Evolutionary conservation across 2,797 vertebrate genomes (phyloP).

Genomic region (Mycteria americana): DNA sequence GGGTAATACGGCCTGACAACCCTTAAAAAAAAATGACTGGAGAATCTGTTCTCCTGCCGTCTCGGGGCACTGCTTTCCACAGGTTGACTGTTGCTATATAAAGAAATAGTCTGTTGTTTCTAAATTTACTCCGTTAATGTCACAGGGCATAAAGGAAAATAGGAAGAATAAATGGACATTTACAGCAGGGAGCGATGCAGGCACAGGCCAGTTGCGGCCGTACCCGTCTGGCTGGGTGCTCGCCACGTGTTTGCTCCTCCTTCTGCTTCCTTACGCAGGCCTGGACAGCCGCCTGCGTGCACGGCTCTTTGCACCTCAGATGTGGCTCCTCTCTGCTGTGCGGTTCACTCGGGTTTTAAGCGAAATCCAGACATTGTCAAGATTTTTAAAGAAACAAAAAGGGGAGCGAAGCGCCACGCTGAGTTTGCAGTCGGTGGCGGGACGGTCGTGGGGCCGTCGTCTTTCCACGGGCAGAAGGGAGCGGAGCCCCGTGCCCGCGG

Average conservation of each 20-base stretch:
- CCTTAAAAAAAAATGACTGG: rapidly evolving
- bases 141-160: background rate
- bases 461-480: background rate
- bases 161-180: background rate
- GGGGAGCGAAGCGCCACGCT: rapidly evolving
- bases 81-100: background rate
- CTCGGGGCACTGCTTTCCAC: background rate
- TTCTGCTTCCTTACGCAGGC: rapidly evolving
- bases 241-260: background rate
- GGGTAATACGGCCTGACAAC: background rate
- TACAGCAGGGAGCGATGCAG: background rate
- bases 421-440: rapidly evolving
- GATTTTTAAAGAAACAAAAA: rapidly evolving
- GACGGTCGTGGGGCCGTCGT: background rate
- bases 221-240: background rate
- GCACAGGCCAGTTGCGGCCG: rapidly evolving
- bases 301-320: background rate
- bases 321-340: rapidly evolving
- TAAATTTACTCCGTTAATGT: background rate
- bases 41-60: background rate
- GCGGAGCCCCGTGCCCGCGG: rapidly evolving
- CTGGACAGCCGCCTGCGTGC: rapidly evolving
- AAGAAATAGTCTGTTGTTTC: background rate
- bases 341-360: background rate
- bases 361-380: rapidly evolving